phyloP scores from a whole-genome alignment of 2,113 vertebrate genomes.

The mouse (Mus musculus) region DNA sequence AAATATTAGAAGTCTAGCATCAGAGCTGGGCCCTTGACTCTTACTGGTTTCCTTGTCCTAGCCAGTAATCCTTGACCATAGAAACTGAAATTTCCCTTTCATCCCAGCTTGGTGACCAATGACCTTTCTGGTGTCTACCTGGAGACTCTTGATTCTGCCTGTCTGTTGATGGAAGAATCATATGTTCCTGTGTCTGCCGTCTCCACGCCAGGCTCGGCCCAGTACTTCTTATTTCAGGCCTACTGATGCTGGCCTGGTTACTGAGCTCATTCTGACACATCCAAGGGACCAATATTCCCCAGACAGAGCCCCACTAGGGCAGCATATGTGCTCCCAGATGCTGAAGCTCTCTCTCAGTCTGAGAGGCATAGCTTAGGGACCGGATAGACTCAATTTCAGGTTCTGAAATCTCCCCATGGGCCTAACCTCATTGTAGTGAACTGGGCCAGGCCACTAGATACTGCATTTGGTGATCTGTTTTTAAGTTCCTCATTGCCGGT shows the following conservation, averaged over 20 bases:
- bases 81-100: neutral
- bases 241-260: neutral
- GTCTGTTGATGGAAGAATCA: neutral
- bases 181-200: neutral
- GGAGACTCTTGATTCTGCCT: neutral
- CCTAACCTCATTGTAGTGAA: slow-evolving; percentile 29
- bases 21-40: neutral
- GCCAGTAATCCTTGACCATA: neutral
- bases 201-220: neutral
- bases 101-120: neutral
- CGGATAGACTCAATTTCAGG: slow-evolving; percentile 41
- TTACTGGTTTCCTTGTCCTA: neutral
- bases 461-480: neutral
- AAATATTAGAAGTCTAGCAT: neutral
- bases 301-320: neutral
- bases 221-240: neutral
- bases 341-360: neutral
- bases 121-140: neutral
- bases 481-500: neutral
- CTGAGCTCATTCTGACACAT: neutral
- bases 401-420: slow-evolving; percentile 29
- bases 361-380: neutral
- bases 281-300: neutral
- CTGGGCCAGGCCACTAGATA: slow-evolving; percentile 64
- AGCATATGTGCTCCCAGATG: neutral